phyloP scores from a whole-genome alignment of 1,140 invertebrate genomes.

The Drosophila insularis region DNA sequence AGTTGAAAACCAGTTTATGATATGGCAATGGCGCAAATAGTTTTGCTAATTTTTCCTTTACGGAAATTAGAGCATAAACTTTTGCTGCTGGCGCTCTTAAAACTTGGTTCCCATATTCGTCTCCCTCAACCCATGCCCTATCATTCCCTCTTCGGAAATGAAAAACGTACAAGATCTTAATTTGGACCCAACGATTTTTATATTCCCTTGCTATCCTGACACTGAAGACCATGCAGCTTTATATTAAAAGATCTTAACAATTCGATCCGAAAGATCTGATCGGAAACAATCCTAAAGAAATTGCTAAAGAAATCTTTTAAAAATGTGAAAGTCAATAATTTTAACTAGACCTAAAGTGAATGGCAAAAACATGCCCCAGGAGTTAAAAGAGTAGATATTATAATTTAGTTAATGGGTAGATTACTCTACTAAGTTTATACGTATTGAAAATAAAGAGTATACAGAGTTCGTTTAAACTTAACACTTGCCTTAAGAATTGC shows the following conservation, averaged over 20 bases:
- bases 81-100: slow-evolving; percentile 60
- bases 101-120: slow-evolving; percentile 43
- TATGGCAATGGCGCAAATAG: slow-evolving; percentile 77
- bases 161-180: not conserved
- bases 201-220: not conserved
- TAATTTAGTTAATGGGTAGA: too few relatives aligned
- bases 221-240: too few relatives aligned
- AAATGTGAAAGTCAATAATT: too few relatives aligned
- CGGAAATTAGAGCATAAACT: slow-evolving; percentile 79
- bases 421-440: too few relatives aligned
- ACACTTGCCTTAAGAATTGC: slow-evolving; percentile 68
- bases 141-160: not conserved
- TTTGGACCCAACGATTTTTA: not conserved
- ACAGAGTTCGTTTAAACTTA: slow-evolving; percentile 43
- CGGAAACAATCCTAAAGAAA: too few relatives aligned
- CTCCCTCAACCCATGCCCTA: not conserved
- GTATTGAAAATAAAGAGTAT: not conserved
- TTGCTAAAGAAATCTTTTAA: too few relatives aligned
- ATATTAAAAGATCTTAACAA: too few relatives aligned
- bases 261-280: too few relatives aligned
- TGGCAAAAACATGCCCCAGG: too few relatives aligned
- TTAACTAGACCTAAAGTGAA: too few relatives aligned
- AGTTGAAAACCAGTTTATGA: slow-evolving; percentile 64
- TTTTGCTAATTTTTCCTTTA: slow-evolving; percentile 79
- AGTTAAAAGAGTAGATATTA: too few relatives aligned